A percentile compares a stretch with the other conserved stretches of the same genome.
phyloP scores from a whole-genome alignment of 2,888 invertebrate genomes.

The Cryptosula pallasiana region DNA sequence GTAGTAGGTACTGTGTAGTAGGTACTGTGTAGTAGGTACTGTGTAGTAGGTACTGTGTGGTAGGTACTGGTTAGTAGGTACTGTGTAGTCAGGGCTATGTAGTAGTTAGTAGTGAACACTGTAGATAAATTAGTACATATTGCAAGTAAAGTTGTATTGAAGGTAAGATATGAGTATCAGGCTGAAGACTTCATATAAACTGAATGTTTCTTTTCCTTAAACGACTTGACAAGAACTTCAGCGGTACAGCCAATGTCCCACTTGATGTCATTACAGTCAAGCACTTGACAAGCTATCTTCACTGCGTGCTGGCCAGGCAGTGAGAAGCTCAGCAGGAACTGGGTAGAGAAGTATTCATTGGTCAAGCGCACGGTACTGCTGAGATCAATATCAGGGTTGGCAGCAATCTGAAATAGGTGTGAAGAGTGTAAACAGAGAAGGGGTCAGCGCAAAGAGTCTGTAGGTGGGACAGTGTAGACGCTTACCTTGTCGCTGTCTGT shows the following conservation, averaged over 20 bases:
- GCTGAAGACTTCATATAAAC: conserved; percentile 8
- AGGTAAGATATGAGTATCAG: too few species aligned
- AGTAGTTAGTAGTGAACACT: too few species aligned
- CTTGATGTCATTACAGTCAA: conserved; percentile 5
- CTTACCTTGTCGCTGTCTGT: neutral
- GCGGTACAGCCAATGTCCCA: conserved; percentile 18
- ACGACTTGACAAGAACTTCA: conserved; percentile 1
- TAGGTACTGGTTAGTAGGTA: too few species aligned
- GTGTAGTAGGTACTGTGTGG: too few species aligned
- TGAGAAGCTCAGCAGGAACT: conserved; percentile 73
- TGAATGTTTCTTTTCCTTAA: conserved; percentile 18
- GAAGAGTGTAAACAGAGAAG: neutral
- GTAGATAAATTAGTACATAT: too few species aligned
- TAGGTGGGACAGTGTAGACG: neutral
- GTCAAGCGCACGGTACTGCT: conserved; percentile 82
- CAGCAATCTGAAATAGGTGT: conserved; percentile 32
- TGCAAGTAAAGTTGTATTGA: too few species aligned
- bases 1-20: too few species aligned
- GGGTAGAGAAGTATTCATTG: conserved; percentile 88
- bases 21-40: too few species aligned
- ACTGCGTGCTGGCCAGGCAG: conserved; percentile 64
- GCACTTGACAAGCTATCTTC: conserved; percentile 59
- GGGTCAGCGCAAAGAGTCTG: too few species aligned
- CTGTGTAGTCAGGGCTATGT: too few species aligned
- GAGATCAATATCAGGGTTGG: conserved; percentile 54